Base-by-base conservation (phyloP, 2,797 vertebrate genomes). In the Falco cherrug region DNA sequence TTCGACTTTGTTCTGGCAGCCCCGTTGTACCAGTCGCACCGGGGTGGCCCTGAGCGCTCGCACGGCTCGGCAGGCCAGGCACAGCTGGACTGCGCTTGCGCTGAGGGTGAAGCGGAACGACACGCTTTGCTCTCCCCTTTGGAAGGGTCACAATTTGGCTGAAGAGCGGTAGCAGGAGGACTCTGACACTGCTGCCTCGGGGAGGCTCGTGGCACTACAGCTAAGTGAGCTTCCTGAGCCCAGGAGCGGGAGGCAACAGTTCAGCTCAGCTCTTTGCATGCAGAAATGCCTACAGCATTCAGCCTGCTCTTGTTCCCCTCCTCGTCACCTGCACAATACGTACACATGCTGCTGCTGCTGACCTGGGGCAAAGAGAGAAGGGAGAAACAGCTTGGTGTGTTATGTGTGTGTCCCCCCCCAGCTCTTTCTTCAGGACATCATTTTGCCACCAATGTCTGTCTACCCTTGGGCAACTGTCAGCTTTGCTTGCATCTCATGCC, bases 21-120 rank as follows among this genome's bases (percentile, higher is more conserved):
- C 76, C 28, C 0, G 0, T 13, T 76, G 48, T 24, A 45, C 28
- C 33, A n/a, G 5, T 69, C 0, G 0, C 35, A 31, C 7, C 2
- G 2, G 12, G 14, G 4, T 2, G 0, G 25, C 84, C 19, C 47
- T 35, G 73, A 22, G 6, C 0, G 19, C 47, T 93, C 75, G 91
- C 54, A 7, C 28, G 86, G 84, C 77, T 81, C 80, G 50, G 54
- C 26, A 86, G 41, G 33, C 60, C 8, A 31, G 48, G 69, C 37
- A 81, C 75, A 78, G 77, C 12, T 13, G 28, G 70, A 50, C 22
- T 10, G 10, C 47, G 41, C 50, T 65, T 81, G 73, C n/a, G 47
- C 61, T 25, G 19, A 84, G 33, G 50, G 50, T 11, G 33, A 75
- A 56, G 65, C 41, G 35, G 47, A 61, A 69, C 1, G 2, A 35